These are phyloP conservation scores for Gopherus flavomarginatus DNA, from an alignment of 2,113 vertebrate species.

Conservation along the genomic window DNA sequence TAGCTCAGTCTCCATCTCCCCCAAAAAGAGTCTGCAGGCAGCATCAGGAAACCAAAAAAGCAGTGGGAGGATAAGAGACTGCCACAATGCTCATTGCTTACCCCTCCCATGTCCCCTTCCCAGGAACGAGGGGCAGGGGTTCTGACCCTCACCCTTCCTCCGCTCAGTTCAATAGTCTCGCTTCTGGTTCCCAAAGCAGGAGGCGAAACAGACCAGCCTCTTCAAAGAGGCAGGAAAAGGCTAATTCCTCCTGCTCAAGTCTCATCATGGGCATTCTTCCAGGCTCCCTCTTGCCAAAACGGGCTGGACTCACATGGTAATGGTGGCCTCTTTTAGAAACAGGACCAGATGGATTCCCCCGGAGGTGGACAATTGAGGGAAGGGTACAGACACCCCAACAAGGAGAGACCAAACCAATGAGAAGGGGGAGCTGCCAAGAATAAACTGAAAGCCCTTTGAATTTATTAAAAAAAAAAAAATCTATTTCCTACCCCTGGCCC, in stretches of 20 bases:
- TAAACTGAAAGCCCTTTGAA: conserved; percentile 74
- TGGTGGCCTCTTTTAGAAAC: conserved; percentile 75
- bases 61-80: conserved; percentile 66
- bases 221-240: conserved; percentile 60
- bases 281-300: conserved; percentile 72
- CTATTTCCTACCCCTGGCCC: conserved; percentile 80
- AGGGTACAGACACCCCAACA: conserved; percentile 58
- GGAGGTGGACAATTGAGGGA: conserved; percentile 70
- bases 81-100: conserved; percentile 64
- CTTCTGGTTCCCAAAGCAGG: conserved; percentile 44
- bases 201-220: conserved; percentile 52
- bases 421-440: conserved; percentile 68
- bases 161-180: conserved; percentile 8
- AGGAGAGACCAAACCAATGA: conserved; percentile 76
- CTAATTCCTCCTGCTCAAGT: conserved; percentile 58
- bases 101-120: conserved; percentile 51
- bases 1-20: conserved; percentile 22
- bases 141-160: neutral
- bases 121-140: conserved; percentile 32
- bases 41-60: conserved; percentile 71
- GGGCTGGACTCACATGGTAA: conserved; percentile 79
- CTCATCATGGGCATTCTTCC: conserved; percentile 44
- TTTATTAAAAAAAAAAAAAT: conserved; percentile 68
- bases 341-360: conserved; percentile 63
- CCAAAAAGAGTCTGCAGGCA: conserved; percentile 56